phyloP scores from a whole-genome alignment of 2,888 invertebrate genomes.

The Rhogogaster chlorosoma region DNA sequence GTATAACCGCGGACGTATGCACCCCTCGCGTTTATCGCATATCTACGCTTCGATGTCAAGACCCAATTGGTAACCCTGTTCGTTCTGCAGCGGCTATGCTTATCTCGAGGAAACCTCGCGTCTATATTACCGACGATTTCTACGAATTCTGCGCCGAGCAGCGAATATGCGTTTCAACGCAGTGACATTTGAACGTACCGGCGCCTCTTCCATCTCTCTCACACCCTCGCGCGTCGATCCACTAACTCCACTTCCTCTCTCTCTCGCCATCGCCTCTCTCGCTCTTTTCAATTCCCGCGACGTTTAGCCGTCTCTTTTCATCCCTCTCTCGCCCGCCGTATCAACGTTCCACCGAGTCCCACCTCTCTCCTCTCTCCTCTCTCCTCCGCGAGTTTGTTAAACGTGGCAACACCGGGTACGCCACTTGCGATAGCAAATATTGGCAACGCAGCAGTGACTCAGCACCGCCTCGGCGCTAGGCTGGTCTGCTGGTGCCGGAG shows the following conservation, averaged over 20 bases:
- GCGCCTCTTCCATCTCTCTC: conserved; percentile 59
- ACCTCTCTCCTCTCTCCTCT: conserved; percentile 48
- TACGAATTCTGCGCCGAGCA: conserved; percentile 62
- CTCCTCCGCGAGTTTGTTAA: conserved; percentile 42
- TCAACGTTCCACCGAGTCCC: conserved; percentile 19
- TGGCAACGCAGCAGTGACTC: conserved; percentile 74
- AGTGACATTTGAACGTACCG: conserved; percentile 74
- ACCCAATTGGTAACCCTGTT: conserved; percentile 62
- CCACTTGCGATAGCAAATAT: conserved; percentile 53
- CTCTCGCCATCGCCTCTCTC: conserved; percentile 26
- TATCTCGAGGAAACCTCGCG: conserved; percentile 70
- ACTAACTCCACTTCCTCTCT: conserved; percentile 10
- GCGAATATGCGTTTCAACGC: conserved; percentile 64
- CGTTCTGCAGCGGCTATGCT: conserved; percentile 62
- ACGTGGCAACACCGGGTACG: conserved; percentile 60
- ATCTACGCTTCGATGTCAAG: neutral
- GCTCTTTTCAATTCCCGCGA: conserved; percentile 23
- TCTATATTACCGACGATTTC: conserved; percentile 72
- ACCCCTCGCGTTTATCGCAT: neutral
- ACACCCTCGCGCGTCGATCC: neutral
- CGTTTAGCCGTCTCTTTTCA: neutral
- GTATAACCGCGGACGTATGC: neutral
- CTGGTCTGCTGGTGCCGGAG: conserved; percentile 60
- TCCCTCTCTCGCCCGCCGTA: conserved; percentile 7
- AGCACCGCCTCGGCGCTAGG: conserved; percentile 65